Evolutionary conservation across 2,888 invertebrate species (phyloP).

Genomic region (Rhorus exstirpatorius): DNA sequence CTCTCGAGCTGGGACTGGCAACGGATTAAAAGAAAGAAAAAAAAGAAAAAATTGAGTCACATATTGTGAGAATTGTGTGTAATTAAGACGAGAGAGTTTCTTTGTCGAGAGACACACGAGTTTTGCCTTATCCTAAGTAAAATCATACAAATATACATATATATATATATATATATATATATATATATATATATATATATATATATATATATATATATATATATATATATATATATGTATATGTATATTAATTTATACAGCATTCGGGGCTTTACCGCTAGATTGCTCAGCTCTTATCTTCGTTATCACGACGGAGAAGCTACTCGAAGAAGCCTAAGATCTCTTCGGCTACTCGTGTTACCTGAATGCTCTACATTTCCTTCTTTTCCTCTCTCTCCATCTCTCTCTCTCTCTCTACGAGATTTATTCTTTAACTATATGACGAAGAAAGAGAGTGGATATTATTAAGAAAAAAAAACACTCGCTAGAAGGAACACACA

Average conservation of each 20-base stretch:
- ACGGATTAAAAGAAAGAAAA: not conserved
- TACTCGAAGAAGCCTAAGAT: slow-evolving; percentile 74
- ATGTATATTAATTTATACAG: slow-evolving; percentile 13
- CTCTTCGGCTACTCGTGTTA: slow-evolving; percentile 82
- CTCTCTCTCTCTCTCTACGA: too few relatives aligned
- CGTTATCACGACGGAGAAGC: slow-evolving; percentile 80
- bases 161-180: slow-evolving; percentile 13
- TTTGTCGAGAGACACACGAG: slow-evolving; percentile 21
- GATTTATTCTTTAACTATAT: not conserved
- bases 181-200: not conserved
- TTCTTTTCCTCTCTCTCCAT: too few relatives aligned
- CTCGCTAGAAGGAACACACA: slow-evolving; percentile 14
- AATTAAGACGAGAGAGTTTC: slow-evolving; percentile 17
- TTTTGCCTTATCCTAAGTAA: slow-evolving; percentile 54
- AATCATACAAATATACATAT: slow-evolving; percentile 8
- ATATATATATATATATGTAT: not conserved
- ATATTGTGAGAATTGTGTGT: slow-evolving; percentile 3
- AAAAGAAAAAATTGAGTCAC: not conserved
- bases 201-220: slow-evolving; percentile 5
- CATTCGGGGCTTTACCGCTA: slow-evolving; percentile 22
- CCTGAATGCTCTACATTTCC: slow-evolving; percentile 68
- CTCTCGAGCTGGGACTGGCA: not conserved
- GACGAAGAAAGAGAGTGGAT: slow-evolving; percentile 6
- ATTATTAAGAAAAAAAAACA: slow-evolving; percentile 26
- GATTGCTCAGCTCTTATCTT: slow-evolving; percentile 80